phyloP scores from a whole-genome alignment of 1,140 invertebrate species.

The Mya arenaria region DNA sequence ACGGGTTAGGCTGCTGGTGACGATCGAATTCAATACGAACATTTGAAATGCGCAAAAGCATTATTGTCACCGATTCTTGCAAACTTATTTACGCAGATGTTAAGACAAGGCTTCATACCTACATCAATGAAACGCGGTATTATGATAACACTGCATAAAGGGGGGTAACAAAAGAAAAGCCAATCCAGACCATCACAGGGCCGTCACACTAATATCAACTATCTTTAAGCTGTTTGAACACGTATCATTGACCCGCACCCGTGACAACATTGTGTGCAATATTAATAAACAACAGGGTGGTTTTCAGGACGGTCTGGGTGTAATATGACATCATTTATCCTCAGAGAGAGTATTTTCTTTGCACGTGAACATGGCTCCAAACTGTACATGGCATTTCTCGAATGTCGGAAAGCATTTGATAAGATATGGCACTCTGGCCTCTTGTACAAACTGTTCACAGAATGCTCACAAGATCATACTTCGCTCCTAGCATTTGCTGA shows the following conservation, averaged over 20 bases:
- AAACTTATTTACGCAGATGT: no score
- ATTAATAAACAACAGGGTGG: slow-evolving; percentile 24
- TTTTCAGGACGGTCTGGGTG: background rate
- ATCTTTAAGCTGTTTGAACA: slow-evolving; percentile 3
- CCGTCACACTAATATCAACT: no score
- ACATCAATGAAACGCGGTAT: background rate
- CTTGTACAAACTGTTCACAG: background rate
- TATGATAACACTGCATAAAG: background rate
- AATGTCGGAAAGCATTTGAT: slow-evolving; percentile 2
- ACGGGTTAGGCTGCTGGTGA: no score
- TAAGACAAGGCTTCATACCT: background rate
- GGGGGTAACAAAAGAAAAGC: background rate
- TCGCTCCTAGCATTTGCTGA: background rate
- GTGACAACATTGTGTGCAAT: background rate
- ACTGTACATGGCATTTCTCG: slow-evolving; percentile 12
- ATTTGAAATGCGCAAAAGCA: background rate
- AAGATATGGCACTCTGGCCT: slow-evolving; percentile 1
- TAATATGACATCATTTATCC: slow-evolving; percentile 4
- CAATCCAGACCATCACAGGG: no score
- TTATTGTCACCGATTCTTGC: no score
- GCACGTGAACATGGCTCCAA: background rate
- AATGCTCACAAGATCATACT: background rate
- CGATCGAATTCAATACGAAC: background rate
- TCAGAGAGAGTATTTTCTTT: background rate
- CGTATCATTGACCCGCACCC: background rate